Conservation (phyloP, 2,113 vertebrate species). For the Australoheros scitulus region DNA sequence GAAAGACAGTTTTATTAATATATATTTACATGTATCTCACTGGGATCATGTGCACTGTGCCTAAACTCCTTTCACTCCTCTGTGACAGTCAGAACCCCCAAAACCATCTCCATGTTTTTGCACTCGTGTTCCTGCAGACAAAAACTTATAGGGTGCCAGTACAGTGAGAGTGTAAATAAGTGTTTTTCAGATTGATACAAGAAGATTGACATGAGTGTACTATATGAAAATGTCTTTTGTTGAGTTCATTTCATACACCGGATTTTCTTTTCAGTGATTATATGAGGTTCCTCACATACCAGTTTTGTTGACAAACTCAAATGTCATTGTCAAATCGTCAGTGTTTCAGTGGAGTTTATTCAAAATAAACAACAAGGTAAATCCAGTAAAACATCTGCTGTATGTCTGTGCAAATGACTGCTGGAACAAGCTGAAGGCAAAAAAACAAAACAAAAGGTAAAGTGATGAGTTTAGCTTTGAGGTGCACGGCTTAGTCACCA, state of each 20-base stretch:
- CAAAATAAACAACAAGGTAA: constrained; percentile 64
- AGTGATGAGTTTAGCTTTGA: constrained; percentile 27
- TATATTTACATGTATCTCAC: not conserved
- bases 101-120: not conserved
- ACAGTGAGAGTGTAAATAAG: not conserved
- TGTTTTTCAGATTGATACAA: not conserved
- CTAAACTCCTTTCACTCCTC: not conserved
- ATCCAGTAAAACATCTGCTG: constrained; percentile 33
- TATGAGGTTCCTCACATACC: not conserved
- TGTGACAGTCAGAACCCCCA: not conserved
- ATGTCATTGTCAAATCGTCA: not conserved
- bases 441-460: not conserved
- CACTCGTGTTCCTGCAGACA: not conserved
- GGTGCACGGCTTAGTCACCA: constrained; percentile 28
- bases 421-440: constrained; percentile 38
- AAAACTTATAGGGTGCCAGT: not conserved
- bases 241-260: not conserved
- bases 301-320: not conserved
- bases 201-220: not conserved
- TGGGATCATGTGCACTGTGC: constrained; percentile 26
- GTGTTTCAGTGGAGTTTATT: constrained; percentile 61
- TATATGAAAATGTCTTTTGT: not conserved
- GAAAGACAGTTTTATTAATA: constrained; percentile 22
- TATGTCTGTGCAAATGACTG: constrained; percentile 53
- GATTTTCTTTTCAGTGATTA: not conserved